Evolutionary conservation across 2,888 invertebrate species (phyloP).

Genomic region (Pteria penguin): DNA sequence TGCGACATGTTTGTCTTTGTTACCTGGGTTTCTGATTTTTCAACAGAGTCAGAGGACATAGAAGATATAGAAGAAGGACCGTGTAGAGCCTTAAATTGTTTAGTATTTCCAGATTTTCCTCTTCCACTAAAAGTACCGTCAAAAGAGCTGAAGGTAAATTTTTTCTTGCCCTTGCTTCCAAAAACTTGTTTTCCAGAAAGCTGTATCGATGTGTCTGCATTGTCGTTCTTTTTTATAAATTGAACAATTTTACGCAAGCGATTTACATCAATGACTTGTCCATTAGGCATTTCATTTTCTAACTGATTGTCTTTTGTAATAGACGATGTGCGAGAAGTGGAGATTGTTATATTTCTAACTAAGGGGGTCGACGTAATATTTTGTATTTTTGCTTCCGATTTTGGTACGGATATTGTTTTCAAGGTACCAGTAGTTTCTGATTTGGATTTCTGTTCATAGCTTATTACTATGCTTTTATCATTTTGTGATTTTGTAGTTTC

Average conservation of each 20-base stretch:
- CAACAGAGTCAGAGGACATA: not conserved
- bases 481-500: not conserved
- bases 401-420: not conserved
- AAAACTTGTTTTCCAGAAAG: not conserved
- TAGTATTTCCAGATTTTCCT: not conserved
- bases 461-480: not conserved
- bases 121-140: not conserved
- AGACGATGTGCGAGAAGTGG: not conserved
- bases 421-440: not conserved
- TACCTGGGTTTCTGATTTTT: not conserved
- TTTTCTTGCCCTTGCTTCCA: not conserved
- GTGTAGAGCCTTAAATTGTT: not conserved
- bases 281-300: not conserved
- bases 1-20: not conserved
- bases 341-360: not conserved
- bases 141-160: not conserved
- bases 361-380: not conserved
- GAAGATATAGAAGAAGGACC: not conserved
- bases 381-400: too few relatives aligned
- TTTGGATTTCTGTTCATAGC: too few relatives aligned
- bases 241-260: not conserved
- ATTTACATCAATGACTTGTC: not conserved
- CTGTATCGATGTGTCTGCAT: not conserved
- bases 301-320: not conserved
- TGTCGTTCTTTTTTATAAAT: not conserved